Conservation (phyloP, 2,797 vertebrate genomes). For the Bradypodion pumilum region DNA sequence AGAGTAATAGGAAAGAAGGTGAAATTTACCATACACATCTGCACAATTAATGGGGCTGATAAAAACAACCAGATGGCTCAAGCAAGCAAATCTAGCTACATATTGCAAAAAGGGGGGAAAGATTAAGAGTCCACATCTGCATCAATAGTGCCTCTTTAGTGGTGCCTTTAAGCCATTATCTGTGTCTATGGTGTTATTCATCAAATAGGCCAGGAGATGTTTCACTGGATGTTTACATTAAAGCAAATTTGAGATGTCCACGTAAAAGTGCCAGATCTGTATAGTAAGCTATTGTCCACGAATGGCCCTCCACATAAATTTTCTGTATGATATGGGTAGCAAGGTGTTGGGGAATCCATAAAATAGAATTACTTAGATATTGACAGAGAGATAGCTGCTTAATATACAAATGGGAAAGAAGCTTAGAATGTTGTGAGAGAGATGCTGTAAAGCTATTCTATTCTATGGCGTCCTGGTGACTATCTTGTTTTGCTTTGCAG, state of each 20-base stretch:
- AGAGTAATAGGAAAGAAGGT: background rate
- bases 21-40: background rate
- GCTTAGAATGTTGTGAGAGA: constrained; percentile 5
- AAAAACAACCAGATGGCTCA: background rate
- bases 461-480: background rate
- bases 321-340: background rate
- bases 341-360: no score
- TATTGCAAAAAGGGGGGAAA: background rate
- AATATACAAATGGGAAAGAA: background rate
- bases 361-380: background rate
- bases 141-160: background rate
- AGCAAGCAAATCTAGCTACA: background rate
- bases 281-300: background rate
- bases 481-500: background rate
- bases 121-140: background rate
- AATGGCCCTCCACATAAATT: background rate
- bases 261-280: background rate
- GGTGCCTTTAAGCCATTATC: background rate
- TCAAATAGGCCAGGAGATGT: background rate
- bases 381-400: background rate
- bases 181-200: background rate
- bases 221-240: background rate
- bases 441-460: background rate
- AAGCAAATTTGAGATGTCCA: background rate
- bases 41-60: background rate